Conservation (phyloP, 2,797 vertebrate genomes). For the Siniperca scherzeri region DNA sequence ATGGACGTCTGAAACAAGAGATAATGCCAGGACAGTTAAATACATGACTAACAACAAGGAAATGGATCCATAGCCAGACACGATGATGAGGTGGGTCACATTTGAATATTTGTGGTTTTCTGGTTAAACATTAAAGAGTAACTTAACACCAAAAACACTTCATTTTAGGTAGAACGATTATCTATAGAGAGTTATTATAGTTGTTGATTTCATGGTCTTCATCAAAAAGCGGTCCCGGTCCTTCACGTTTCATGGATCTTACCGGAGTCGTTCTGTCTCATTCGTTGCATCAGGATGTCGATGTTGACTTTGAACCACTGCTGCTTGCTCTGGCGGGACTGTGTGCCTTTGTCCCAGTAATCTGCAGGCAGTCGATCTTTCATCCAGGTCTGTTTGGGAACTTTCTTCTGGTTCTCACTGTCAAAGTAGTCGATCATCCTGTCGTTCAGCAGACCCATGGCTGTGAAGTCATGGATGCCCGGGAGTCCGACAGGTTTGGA, state of each 20-base stretch:
- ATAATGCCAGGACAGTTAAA: background rate
- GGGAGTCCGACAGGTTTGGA: constrained; percentile 24
- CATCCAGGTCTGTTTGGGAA: constrained; percentile 81
- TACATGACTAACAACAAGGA: background rate
- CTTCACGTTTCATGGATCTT: background rate
- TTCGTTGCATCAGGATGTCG: constrained; percentile 70
- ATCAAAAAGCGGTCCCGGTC: too few relatives aligned
- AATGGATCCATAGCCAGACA: background rate
- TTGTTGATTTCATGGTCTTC: background rate
- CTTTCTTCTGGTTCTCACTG: constrained; percentile 24
- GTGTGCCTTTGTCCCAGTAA: constrained; percentile 76
- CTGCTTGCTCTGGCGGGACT: constrained; percentile 77
- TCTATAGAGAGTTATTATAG: too few relatives aligned
- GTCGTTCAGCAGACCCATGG: constrained; percentile 79
- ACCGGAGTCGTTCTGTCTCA: constrained; percentile 67
- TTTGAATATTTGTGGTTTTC: background rate
- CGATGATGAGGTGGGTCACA: background rate
- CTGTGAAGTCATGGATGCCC: constrained; percentile 80
- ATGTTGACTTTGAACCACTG: constrained; percentile 83
- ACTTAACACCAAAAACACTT: too few relatives aligned
- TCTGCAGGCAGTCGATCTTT: rapidly evolving
- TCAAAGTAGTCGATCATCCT: constrained; percentile 83
- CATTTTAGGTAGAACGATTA: too few relatives aligned
- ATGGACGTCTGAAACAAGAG: constrained; percentile 44
- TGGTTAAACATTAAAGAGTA: background rate